Conservation (phyloP, 1,140 invertebrate genomes). For the Teleopsis dalmanni region DNA sequence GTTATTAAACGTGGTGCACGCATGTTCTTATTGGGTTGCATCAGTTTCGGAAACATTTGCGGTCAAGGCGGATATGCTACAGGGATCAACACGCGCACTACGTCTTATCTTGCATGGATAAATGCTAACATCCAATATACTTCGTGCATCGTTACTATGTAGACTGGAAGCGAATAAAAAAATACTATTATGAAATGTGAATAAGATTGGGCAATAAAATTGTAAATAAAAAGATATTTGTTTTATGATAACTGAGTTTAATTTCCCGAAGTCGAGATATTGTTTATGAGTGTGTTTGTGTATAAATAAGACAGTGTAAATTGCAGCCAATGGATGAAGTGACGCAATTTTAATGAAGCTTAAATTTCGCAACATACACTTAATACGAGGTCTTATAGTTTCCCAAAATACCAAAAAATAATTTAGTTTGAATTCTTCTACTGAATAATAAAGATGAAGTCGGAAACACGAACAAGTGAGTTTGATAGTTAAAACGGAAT, state of each 20-base stretch:
- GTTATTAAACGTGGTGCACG: slow-evolving; percentile 16
- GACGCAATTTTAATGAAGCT: background rate
- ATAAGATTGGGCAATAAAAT: too few species aligned
- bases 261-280: too few species aligned
- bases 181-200: background rate
- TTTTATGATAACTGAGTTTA: too few species aligned
- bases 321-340: background rate
- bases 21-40: slow-evolving; percentile 50
- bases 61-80: slow-evolving; percentile 44
- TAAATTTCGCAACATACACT: background rate
- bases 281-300: background rate
- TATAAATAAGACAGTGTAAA: background rate
- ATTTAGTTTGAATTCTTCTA: too few species aligned
- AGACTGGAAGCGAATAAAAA: background rate
- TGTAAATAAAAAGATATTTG: too few species aligned
- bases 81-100: slow-evolving; percentile 60
- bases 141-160: slow-evolving; percentile 14
- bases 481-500: too few species aligned
- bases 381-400: background rate
- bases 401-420: background rate
- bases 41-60: slow-evolving; percentile 57
- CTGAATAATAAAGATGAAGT: too few species aligned
- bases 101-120: slow-evolving; percentile 61
- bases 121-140: slow-evolving; percentile 20
- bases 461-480: too few species aligned